Evolutionary conservation across 2,113 vertebrate species (phyloP), one percentile per base, ranked within the genome.

Genomic region (Nanorana parkeri): DNA sequence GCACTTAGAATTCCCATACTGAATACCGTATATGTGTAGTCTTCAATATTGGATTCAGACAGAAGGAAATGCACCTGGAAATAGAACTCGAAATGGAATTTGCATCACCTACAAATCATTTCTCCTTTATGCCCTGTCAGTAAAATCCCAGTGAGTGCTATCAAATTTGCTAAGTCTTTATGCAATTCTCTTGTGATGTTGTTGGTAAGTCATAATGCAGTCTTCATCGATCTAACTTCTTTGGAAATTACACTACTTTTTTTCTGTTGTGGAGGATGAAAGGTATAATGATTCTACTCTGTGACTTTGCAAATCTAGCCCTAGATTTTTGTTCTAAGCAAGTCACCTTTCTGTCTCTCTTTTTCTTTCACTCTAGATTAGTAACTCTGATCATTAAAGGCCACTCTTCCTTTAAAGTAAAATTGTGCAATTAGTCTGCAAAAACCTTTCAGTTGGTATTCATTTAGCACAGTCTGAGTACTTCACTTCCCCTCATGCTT

Each of bases 141-240:
- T 82, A 56, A 73, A 82, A 82, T 75, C 69, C 80, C 69, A 56
- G n/a, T 67, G 47, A 82, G 69, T 67, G 80, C 80, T 75, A 82
- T 82, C 60, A 74, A 56, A 82, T 82, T 67, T 82, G 20, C 69
- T 36, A 74, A 82, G 36, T 66, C 69, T 75, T 82, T 66, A 75
- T 74, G 69, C 60, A 75, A 82, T 74, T 67, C 69, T 66, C 69
- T 47, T 8, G 52, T 66, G 69, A 82, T 74, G 69, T 55, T 81
- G 60, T 66, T 82, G 69, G 69, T 82, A 82, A 75, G 80, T 75
- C 61, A 58, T 82, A 81, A 82, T 81, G 79, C 68, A 81, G 79
- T 75, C 80, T 66, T 75, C 71, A 74, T 82, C 69, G 69, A 82
- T 82, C 80, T 75, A 67, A 75, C 71, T 66, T 74, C 68, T 66